Percentiles rank a stretch among this genome's conserved stretches.
Evolutionary conservation across 2,797 vertebrate species (phyloP).

Genomic region (Ibycter americanus): DNA sequence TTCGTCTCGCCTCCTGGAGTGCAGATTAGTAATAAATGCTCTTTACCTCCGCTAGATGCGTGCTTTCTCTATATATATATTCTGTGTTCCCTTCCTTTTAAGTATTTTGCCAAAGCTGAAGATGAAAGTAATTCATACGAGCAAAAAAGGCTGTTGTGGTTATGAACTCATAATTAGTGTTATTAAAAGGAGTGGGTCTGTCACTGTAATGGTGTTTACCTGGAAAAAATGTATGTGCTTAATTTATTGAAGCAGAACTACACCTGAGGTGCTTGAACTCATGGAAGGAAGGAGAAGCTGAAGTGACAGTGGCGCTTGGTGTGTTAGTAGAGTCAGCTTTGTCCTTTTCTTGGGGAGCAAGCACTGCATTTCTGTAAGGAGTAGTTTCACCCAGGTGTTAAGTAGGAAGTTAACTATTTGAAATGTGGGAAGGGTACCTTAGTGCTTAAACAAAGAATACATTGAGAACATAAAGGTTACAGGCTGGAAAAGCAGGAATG

Average conservation of each 20-base stretch:
- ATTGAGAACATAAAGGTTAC: not conserved
- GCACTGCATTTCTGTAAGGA: not conserved
- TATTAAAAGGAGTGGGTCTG: not conserved
- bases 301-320: fast-evolving
- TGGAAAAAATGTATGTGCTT: not conserved
- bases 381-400: not conserved
- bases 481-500: not conserved
- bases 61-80: not conserved
- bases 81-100: not conserved
- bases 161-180: not conserved
- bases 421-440: not conserved
- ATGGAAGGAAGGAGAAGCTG: not conserved
- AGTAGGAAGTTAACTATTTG: not conserved
- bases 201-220: not conserved
- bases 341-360: not conserved
- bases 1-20: not conserved
- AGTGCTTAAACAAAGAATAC: not conserved
- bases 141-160: not conserved
- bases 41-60: not conserved
- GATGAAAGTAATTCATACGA: not conserved
- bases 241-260: not conserved
- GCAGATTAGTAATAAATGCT: slow-evolving; percentile 4
- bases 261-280: not conserved
- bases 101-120: not conserved
- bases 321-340: not conserved